Conservation (phyloP, 2,888 invertebrate genomes). For the Rhagonycha fulva region DNA sequence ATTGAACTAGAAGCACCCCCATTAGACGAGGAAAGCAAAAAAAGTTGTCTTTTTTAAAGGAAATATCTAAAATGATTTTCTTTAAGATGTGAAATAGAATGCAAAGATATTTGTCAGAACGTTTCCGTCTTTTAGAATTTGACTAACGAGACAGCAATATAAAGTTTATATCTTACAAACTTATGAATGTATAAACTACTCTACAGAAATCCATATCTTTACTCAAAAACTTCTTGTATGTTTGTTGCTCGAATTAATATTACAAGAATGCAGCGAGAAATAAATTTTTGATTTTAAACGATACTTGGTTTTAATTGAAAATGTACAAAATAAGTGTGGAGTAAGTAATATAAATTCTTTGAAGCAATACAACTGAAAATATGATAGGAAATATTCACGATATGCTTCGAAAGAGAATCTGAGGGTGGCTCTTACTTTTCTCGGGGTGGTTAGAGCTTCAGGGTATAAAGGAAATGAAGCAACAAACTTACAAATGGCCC, state of each 20-base stretch:
- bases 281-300: constrained; percentile 8
- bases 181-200: constrained; percentile 33
- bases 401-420: constrained; percentile 11
- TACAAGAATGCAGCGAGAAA: constrained; percentile 17
- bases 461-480: constrained; percentile 52
- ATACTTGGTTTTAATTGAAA: not conserved
- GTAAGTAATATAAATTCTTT: not conserved
- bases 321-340: not conserved
- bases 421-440: constrained; percentile 25
- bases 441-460: constrained; percentile 22
- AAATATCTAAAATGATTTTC: constrained; percentile 30
- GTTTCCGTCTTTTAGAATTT: constrained; percentile 37
- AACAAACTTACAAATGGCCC: constrained; percentile 55
- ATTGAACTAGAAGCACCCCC: not conserved
- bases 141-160: constrained; percentile 36
- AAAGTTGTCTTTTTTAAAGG: constrained; percentile 27
- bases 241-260: constrained; percentile 32
- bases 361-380: constrained; percentile 11
- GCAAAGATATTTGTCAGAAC: constrained; percentile 37
- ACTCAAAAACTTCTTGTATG: constrained; percentile 28
- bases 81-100: constrained; percentile 31
- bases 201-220: constrained; percentile 34
- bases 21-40: not conserved
- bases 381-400: constrained; percentile 4
- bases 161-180: constrained; percentile 38